Evolutionary conservation across 2,797 vertebrate genomes (phyloP).

Genomic region (Pseudopleuronectes americanus): DNA sequence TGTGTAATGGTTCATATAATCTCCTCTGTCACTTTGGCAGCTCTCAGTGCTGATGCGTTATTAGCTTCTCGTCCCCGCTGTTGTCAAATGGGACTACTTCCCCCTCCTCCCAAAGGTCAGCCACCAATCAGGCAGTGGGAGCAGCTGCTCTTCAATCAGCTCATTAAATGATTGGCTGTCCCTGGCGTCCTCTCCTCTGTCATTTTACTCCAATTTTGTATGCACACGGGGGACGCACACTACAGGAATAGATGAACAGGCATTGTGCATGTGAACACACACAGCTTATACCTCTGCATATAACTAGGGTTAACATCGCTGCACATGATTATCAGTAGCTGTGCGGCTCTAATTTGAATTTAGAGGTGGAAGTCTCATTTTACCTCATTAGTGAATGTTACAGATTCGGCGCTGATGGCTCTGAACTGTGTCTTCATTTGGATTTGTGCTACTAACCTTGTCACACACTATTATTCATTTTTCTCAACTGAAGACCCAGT

Average conservation of each 20-base stretch:
- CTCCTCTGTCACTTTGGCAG: conserved; percentile 48
- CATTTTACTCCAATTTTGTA: conserved; percentile 27
- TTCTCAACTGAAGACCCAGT: conserved; percentile 13
- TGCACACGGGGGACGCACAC: conserved; percentile 20
- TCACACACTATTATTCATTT: conserved; percentile 18
- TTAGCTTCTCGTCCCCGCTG: conserved; percentile 53
- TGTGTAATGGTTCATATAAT: conserved; percentile 60
- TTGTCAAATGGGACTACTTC: conserved; percentile 54
- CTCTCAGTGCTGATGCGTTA: conserved; percentile 45
- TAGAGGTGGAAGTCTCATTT: conserved; percentile 32
- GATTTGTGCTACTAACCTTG: conserved; percentile 15
- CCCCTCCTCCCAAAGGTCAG: conserved; percentile 63
- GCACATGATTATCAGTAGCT: conserved; percentile 50
- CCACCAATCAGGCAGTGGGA: conserved; percentile 57
- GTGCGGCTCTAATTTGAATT: conserved; percentile 51
- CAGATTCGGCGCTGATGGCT: conserved; percentile 17
- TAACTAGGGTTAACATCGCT: conserved; percentile 31
- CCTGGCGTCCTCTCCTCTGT: conserved; percentile 39
- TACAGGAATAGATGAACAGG: conserved; percentile 30
- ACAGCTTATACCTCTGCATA: conserved; percentile 23
- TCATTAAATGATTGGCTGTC: conserved; percentile 73
- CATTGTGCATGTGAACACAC: background rate
- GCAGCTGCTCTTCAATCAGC: conserved; percentile 64
- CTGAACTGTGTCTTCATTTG: conserved; percentile 36
- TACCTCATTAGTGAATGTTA: conserved; percentile 43